Conservation (phyloP, 2,888 invertebrate species). For the Eustalomyia histrio region DNA sequence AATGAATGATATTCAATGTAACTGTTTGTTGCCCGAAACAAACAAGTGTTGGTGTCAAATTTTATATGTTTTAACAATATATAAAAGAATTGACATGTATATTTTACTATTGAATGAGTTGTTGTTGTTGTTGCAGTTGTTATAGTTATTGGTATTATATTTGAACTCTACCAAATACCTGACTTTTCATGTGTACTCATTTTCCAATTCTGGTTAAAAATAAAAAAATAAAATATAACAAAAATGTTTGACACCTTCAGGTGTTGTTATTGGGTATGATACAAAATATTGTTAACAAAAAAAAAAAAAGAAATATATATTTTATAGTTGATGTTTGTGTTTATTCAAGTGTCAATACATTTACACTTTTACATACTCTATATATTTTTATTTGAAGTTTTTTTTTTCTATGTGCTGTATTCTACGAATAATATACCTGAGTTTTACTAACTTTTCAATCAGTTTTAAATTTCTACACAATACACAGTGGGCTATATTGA, state of each 20-base stretch:
- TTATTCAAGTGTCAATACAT: constrained; percentile 42
- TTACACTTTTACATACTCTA: background rate
- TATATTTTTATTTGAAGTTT: constrained; percentile 3
- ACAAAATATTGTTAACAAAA: constrained; percentile 32
- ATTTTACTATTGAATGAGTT: background rate
- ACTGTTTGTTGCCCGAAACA: background rate
- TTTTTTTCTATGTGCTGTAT: background rate
- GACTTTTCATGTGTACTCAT: background rate
- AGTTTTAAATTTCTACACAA: constrained; percentile 8
- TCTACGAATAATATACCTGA: background rate
- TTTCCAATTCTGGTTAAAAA: constrained; percentile 20
- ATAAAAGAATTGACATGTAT: constrained; percentile 5
- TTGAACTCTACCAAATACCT: background rate
- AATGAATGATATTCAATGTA: constrained; percentile 2
- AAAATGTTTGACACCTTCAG: constrained; percentile 32
- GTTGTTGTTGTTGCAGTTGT: background rate
- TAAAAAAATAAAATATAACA: background rate
- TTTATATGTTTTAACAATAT: constrained; percentile 16
- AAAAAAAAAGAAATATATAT: constrained; percentile 8
- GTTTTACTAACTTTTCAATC: constrained; percentile 18
- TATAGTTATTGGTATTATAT: background rate
- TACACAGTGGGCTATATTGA: too few relatives aligned
- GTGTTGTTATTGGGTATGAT: constrained; percentile 23
- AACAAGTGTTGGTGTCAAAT: constrained; percentile 51
- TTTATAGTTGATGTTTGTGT: constrained; percentile 31